These are phyloP conservation scores for Drosophila sechellia DNA, from an alignment of 1,140 invertebrate species.

Conservation along the genomic window DNA sequence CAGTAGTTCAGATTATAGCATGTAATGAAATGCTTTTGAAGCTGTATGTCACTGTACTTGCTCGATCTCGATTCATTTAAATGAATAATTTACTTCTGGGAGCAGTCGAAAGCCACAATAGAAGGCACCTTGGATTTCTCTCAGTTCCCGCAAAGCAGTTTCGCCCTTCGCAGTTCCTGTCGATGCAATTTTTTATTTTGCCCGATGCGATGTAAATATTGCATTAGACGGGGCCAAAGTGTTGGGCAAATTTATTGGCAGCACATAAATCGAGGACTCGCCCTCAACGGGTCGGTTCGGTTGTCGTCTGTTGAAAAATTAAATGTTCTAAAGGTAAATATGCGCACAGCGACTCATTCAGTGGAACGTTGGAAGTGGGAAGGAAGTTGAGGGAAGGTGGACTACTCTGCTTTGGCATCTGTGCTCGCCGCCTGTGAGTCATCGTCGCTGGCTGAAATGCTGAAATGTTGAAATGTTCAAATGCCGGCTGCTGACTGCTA, in stretches of 20 bases:
- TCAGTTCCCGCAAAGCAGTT: constrained; percentile 4
- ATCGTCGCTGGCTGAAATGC: constrained; percentile 22
- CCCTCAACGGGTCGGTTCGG: constrained; percentile 4
- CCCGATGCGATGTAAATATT: constrained; percentile 78
- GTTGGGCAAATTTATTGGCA: constrained; percentile 80
- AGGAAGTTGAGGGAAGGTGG: constrained; percentile 1
- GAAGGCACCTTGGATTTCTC: constrained; percentile 9
- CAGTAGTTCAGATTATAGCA: too few species aligned
- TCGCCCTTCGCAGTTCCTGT: constrained; percentile 12
- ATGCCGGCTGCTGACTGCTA: too few species aligned
- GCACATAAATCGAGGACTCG: constrained; percentile 68
- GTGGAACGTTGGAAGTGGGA: constrained; percentile 4
- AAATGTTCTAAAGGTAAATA: constrained; percentile 55
- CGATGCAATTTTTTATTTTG: constrained; percentile 66
- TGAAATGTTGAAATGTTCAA: constrained; percentile 2
- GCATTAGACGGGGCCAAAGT: constrained; percentile 76
- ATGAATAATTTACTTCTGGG: too few species aligned
- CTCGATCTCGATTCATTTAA: not conserved
- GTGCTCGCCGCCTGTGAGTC: constrained; percentile 5
- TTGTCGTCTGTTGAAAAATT: constrained; percentile 53
- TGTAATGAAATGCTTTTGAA: not conserved
- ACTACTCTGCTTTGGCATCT: not conserved
- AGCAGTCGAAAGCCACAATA: constrained; percentile 4
- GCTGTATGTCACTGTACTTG: not conserved
- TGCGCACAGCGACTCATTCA: constrained; percentile 17